A percentile compares a stretch with the other conserved stretches of the same genome.
phyloP scores from a whole-genome alignment of 2,113 vertebrate species.

The Zingel zingel region DNA sequence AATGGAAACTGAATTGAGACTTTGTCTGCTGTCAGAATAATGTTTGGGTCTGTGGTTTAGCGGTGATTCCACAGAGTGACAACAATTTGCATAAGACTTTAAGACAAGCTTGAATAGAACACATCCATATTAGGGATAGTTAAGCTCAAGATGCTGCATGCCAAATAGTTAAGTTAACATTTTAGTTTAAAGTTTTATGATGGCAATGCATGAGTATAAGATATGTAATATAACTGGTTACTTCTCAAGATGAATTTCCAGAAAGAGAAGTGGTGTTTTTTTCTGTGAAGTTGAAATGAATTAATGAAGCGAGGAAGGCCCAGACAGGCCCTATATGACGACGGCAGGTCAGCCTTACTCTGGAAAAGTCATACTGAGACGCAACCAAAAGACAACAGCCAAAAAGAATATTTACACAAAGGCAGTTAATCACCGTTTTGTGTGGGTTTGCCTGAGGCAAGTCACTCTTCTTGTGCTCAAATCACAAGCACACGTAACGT shows the following conservation, averaged over 20 bases:
- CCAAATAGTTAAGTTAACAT: neutral
- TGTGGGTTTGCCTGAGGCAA: slow-evolving; percentile 83
- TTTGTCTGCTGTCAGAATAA: slow-evolving; percentile 31
- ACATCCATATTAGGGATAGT: neutral
- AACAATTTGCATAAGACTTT: slow-evolving; percentile 10
- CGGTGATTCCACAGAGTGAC: neutral
- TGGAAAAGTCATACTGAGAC: slow-evolving; percentile 85
- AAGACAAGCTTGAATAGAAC: neutral
- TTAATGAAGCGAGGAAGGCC: slow-evolving; percentile 53
- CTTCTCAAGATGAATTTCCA: neutral
- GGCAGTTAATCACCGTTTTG: slow-evolving; percentile 85
- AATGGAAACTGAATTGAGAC: neutral
- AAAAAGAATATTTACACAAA: slow-evolving; percentile 91
- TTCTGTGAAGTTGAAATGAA: slow-evolving; percentile 45
- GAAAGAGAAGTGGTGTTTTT: neutral
- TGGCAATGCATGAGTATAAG: neutral
- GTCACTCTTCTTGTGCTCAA: slow-evolving; percentile 68
- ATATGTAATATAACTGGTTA: neutral
- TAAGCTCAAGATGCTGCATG: neutral
- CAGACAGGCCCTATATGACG: slow-evolving; percentile 56
- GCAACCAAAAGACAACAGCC: slow-evolving; percentile 80
- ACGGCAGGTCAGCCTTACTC: slow-evolving; percentile 79
- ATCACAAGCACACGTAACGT: slow-evolving; percentile 64
- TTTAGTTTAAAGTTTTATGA: neutral
- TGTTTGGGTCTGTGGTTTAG: slow-evolving; percentile 2